A percentile compares a stretch with the other conserved stretches of the same genome.
Evolutionary conservation across 2,888 invertebrate genomes (phyloP).

Genomic region (Antitype chi): DNA sequence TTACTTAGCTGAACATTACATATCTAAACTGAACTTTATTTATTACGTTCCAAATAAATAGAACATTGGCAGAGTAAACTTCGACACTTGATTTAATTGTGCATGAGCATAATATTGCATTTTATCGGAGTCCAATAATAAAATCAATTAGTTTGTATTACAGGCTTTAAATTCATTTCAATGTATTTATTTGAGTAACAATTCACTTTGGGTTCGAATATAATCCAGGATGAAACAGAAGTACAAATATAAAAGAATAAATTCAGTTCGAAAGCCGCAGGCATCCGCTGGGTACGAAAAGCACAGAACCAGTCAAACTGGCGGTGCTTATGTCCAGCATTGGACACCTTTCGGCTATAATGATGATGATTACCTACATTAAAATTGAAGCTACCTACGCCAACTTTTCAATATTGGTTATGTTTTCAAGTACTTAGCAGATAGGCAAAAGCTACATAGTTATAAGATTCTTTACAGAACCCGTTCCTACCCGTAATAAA

Average conservation of each 20-base stretch:
- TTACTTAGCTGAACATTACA: slow-evolving; percentile 18
- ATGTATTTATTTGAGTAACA: background rate
- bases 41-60: slow-evolving; percentile 58
- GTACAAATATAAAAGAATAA: background rate
- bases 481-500: background rate
- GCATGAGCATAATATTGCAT: slow-evolving; percentile 19
- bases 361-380: background rate
- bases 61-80: slow-evolving; percentile 38
- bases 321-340: background rate
- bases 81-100: slow-evolving; percentile 21
- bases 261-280: background rate
- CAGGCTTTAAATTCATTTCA: background rate
- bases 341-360: background rate
- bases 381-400: background rate
- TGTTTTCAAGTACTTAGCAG: background rate
- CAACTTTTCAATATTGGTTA: background rate
- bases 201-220: background rate
- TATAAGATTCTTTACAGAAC: background rate
- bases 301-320: too few species aligned
- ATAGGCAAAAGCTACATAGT: background rate
- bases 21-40: slow-evolving; percentile 43
- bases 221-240: background rate
- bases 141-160: slow-evolving; percentile 16
- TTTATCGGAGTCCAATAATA: slow-evolving; percentile 19
- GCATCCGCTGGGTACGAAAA: too few species aligned